These are phyloP conservation scores for Brachionus angularis DNA, from an alignment of 1,140 invertebrate species.

Conservation along the genomic window DNA sequence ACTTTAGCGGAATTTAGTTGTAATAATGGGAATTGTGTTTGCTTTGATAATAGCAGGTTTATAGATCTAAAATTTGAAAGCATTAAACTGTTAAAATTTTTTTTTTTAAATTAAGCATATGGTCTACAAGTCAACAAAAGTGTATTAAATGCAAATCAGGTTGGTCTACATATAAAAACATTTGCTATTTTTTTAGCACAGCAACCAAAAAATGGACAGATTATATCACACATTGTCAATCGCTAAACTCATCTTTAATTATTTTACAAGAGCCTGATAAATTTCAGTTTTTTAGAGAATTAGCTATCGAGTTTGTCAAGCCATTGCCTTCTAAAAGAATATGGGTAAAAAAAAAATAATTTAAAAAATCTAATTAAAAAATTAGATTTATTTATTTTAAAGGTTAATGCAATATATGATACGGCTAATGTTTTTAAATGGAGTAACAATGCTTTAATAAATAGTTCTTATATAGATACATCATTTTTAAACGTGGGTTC, in stretches of 20 bases:
- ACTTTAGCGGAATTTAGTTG: too few species aligned
- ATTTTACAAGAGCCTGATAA: not conserved
- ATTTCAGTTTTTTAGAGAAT: not conserved
- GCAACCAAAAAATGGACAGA: not conserved
- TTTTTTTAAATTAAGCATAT: not conserved
- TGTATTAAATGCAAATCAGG: not conserved
- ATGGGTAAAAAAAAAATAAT: not conserved
- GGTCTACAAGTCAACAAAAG: not conserved
- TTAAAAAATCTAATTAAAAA: not conserved
- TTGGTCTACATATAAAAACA: not conserved
- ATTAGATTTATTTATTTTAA: not conserved
- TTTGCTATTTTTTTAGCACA: not conserved
- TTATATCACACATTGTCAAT: not conserved
- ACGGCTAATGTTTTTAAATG: not conserved
- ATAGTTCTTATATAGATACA: not conserved
- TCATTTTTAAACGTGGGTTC: not conserved
- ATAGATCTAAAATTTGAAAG: too few species aligned
- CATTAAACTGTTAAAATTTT: too few species aligned
- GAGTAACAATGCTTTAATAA: not conserved
- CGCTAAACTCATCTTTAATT: not conserved
- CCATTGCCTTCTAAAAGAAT: not conserved
- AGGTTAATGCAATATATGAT: not conserved
- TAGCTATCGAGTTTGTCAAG: not conserved
- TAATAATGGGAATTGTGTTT: too few species aligned
- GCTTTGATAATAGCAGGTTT: too few species aligned